These are phyloP conservation scores for Cordilura impudica DNA, from an alignment of 2,888 invertebrate genomes.

Conservation along the genomic window DNA sequence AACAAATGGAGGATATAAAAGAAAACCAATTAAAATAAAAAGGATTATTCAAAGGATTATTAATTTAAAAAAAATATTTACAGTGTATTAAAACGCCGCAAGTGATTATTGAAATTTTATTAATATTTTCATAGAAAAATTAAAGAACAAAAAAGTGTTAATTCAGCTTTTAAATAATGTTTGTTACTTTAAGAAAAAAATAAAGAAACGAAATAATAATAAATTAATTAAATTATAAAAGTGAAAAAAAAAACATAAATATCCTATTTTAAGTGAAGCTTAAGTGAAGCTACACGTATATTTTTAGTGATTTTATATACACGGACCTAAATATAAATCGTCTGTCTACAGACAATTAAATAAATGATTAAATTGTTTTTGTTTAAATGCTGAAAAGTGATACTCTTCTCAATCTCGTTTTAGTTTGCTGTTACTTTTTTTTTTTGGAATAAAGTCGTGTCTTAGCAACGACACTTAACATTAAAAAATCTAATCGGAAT, in stretches of 20 bases:
- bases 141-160: background rate
- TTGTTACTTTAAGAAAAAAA: no score
- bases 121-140: background rate
- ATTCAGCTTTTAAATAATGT: background rate
- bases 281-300: background rate
- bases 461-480: slow-evolving; percentile 61
- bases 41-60: background rate
- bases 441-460: slow-evolving; percentile 61
- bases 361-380: slow-evolving; percentile 17
- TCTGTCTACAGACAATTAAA: slow-evolving; percentile 22
- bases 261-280: background rate
- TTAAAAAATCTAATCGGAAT: slow-evolving; percentile 32
- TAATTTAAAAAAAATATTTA: background rate
- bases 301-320: background rate
- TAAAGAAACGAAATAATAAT: no score
- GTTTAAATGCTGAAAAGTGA: slow-evolving; percentile 55
- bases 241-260: background rate
- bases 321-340: background rate
- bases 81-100: background rate
- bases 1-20: background rate
- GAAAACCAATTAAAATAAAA: slow-evolving; percentile 6
- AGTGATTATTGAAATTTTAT: background rate
- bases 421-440: slow-evolving; percentile 69
- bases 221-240: background rate
- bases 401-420: slow-evolving; percentile 66